Evolutionary conservation across 2,113 vertebrate genomes (phyloP).

Genomic region (Pholis gunnellus): DNA sequence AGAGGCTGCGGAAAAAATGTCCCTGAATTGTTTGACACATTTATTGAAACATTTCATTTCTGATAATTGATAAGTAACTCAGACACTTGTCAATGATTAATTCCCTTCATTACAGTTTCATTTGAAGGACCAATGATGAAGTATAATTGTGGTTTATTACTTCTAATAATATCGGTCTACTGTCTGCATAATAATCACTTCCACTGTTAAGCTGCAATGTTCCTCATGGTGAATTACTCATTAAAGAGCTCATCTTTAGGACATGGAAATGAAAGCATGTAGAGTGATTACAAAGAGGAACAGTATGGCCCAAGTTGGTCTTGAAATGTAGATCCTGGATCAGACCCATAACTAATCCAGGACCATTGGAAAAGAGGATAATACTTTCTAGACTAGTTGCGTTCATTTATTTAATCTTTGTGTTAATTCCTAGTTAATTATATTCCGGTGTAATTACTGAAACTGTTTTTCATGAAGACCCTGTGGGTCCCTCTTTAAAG

Average conservation of each 20-base stretch:
- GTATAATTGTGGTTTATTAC: slow-evolving; percentile 56
- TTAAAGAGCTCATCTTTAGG: slow-evolving; percentile 39
- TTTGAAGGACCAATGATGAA: slow-evolving; percentile 47
- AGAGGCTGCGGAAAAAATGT: not conserved
- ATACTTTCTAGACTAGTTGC: not conserved
- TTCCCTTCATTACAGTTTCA: slow-evolving; percentile 44
- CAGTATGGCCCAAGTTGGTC: not conserved
- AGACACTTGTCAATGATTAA: slow-evolving; percentile 45
- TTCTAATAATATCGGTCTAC: slow-evolving; percentile 46
- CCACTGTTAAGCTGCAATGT: slow-evolving; percentile 34
- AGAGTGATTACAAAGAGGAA: not conserved
- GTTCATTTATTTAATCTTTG: not conserved
- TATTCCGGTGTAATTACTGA: not conserved
- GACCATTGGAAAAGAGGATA: not conserved
- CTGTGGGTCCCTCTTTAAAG: not conserved
- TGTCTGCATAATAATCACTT: slow-evolving; percentile 52
- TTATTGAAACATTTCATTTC: slow-evolving; percentile 50
- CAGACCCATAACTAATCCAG: not conserved
- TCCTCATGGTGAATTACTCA: slow-evolving; percentile 45
- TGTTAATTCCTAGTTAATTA: not conserved
- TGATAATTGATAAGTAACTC: slow-evolving; percentile 55
- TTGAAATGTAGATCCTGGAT: not conserved
- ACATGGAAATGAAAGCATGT: slow-evolving; percentile 20
- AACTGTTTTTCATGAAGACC: not conserved
- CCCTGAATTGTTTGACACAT: slow-evolving; percentile 14